These are phyloP conservation scores for Dicaeum eximium DNA, from an alignment of 2,113 vertebrate genomes.

Conservation along the genomic window DNA sequence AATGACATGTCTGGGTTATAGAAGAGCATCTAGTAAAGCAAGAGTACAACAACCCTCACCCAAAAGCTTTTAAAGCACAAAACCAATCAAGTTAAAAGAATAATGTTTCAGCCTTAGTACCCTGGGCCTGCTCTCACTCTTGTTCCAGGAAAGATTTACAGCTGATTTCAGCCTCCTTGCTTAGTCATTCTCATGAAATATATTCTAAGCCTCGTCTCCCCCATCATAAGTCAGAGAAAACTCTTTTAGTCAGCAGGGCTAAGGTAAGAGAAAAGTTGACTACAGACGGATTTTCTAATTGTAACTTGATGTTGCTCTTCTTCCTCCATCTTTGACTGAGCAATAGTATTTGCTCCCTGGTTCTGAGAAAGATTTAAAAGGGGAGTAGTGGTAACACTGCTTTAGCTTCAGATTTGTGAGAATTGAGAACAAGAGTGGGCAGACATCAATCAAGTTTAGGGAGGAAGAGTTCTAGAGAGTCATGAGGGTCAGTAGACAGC, in stretches of 20 bases:
- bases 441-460: background rate
- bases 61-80: background rate
- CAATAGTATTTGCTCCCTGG: background rate
- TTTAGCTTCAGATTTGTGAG: background rate
- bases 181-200: background rate
- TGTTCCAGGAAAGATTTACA: background rate
- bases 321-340: background rate
- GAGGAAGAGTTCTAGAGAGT: background rate
- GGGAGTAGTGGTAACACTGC: background rate
- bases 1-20: background rate
- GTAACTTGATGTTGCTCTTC: background rate
- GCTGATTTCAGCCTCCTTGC: background rate
- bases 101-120: background rate
- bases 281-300: background rate
- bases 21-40: background rate
- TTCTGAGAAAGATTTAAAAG: background rate
- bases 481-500: background rate
- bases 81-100: constrained; percentile 16
- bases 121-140: background rate
- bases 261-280: background rate
- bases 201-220: background rate
- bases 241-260: background rate
- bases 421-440: background rate
- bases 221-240: background rate
- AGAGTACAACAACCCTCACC: background rate